These are phyloP conservation scores for Oreocharis arfaki DNA, from an alignment of 2,113 vertebrate genomes.

Conservation along the genomic window DNA sequence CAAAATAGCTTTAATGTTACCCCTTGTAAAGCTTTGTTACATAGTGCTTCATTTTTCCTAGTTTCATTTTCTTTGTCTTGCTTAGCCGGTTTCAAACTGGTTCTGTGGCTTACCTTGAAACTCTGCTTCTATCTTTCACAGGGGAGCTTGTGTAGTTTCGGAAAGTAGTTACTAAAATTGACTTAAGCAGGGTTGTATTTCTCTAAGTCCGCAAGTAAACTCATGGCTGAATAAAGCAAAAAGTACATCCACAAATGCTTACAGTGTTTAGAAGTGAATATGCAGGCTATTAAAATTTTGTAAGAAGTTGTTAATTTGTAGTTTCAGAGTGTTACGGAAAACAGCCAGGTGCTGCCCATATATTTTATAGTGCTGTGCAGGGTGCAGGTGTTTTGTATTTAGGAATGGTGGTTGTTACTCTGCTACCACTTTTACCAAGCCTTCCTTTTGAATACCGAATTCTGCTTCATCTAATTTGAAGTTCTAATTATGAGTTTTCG, in stretches of 20 bases:
- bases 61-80: background rate
- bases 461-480: background rate
- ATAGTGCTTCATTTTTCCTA: background rate
- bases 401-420: background rate
- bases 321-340: background rate
- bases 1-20: background rate
- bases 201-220: background rate
- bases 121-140: background rate
- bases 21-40: background rate
- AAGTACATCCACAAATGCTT: background rate
- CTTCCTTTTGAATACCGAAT: background rate
- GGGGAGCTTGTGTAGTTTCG: background rate
- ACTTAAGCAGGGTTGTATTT: background rate
- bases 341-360: background rate
- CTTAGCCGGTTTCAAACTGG: conserved; percentile 52
- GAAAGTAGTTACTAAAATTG: background rate
- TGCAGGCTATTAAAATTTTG: background rate
- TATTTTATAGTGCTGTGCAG: background rate
- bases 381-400: background rate
- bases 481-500: background rate
- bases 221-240: background rate
- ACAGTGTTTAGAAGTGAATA: background rate
- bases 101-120: conserved; percentile 53
- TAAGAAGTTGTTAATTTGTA: background rate
- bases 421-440: background rate